phyloP scores from a whole-genome alignment of 2,113 vertebrate genomes.

The Alouatta palliata region DNA sequence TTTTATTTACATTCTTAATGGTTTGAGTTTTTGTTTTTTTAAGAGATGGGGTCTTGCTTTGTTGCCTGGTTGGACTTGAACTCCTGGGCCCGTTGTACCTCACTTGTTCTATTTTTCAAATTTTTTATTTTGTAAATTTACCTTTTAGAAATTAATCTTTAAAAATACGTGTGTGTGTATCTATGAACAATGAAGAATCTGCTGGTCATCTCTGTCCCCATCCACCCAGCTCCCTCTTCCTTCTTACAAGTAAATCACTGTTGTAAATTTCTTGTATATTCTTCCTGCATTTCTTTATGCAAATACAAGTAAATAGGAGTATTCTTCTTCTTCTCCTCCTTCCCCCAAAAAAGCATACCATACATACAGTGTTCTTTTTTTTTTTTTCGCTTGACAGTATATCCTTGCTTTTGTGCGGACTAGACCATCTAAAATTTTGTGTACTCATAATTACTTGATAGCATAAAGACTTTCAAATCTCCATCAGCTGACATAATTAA shows the following conservation, averaged over 20 bases:
- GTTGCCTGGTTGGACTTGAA: not conserved
- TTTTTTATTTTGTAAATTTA: not conserved
- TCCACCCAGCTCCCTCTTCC: not conserved
- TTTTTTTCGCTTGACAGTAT: not conserved
- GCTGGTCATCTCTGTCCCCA: not conserved
- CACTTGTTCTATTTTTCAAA: not conserved
- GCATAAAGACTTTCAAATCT: not conserved
- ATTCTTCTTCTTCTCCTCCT: not conserved
- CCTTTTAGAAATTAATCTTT: not conserved
- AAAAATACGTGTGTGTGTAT: not conserved
- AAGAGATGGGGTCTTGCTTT: not conserved
- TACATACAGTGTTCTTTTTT: not conserved
- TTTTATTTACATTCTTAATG: not conserved
- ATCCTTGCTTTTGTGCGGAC: slow-evolving; percentile 11
- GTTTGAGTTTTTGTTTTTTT: not conserved
- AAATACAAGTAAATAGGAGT: not conserved
- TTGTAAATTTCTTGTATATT: not conserved
- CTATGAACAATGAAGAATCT: not conserved
- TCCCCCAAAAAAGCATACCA: not conserved
- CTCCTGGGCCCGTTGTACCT: not conserved
- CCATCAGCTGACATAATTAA: not conserved
- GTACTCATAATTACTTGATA: not conserved
- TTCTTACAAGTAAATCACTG: not conserved
- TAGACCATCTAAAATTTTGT: not conserved
- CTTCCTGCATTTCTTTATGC: slow-evolving; percentile 19